phyloP scores from a whole-genome alignment of 2,888 invertebrate genomes.

The Euclidia mi region DNA sequence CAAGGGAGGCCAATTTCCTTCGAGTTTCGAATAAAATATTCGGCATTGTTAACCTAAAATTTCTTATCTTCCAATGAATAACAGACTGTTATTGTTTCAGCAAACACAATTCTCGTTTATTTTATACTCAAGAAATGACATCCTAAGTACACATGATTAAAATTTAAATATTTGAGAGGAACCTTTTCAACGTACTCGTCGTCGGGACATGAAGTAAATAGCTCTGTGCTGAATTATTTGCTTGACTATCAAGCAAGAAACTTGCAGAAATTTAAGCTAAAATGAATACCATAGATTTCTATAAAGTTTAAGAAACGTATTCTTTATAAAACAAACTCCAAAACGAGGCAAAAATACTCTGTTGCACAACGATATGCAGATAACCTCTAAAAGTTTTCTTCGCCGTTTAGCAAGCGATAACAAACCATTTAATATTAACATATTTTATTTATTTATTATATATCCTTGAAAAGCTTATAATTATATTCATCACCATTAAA shows the following conservation, averaged over 20 bases:
- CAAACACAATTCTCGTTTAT: slow-evolving; percentile 47
- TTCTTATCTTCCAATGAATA: slow-evolving; percentile 47
- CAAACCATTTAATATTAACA: no score
- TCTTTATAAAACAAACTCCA: no score
- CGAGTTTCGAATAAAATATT: slow-evolving; percentile 1
- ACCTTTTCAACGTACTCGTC: slow-evolving; percentile 40
- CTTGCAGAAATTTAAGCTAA: no score
- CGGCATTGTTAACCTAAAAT: slow-evolving; percentile 26
- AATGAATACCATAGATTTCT: no score
- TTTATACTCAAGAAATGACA: slow-evolving; percentile 43
- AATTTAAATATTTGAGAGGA: slow-evolving; percentile 54
- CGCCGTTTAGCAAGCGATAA: no score
- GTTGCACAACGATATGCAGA: no score
- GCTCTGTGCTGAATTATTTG: slow-evolving; percentile 33
- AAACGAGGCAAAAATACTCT: no score
- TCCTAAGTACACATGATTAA: slow-evolving; percentile 59
- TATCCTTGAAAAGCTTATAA: no score
- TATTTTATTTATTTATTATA: no score
- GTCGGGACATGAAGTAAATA: slow-evolving; percentile 26
- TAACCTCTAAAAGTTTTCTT: no score
- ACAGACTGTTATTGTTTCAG: slow-evolving; percentile 42
- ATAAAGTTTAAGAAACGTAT: no score
- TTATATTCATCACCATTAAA: no score
- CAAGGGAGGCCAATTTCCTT: background rate
- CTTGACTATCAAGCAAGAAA: slow-evolving; percentile 10